Conservation (phyloP, 2,797 vertebrate genomes). For the Gouania willdenowi region DNA sequence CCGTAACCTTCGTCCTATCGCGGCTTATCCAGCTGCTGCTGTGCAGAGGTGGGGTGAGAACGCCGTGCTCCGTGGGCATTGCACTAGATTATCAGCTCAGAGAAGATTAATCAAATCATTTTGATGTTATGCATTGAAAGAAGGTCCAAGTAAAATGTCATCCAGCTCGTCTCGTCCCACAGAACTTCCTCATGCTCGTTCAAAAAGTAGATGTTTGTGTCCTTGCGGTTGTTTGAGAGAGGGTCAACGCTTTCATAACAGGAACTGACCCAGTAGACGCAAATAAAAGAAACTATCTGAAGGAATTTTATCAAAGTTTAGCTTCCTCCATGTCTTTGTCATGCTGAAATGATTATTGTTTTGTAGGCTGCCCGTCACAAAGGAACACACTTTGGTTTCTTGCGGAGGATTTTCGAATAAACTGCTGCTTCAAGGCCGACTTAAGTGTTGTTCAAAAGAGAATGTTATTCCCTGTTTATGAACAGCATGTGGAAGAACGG, state of each 20-base stretch:
- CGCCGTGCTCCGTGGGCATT: conserved; percentile 26
- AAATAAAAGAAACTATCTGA: too few species aligned
- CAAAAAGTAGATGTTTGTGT: conserved; percentile 12
- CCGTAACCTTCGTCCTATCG: conserved; percentile 32
- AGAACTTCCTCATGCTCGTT: conserved; percentile 9
- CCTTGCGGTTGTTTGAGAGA: conserved; percentile 21
- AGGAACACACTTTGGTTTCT: too few species aligned
- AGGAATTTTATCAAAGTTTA: too few species aligned
- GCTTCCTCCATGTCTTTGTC: too few species aligned
- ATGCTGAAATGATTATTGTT: too few species aligned
- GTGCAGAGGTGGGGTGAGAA: conserved; percentile 37
- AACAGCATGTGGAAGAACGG: conserved; percentile 17
- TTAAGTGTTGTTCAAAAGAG: conserved; percentile 2
- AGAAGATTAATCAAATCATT: conserved; percentile 63
- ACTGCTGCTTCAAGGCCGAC: too few species aligned
- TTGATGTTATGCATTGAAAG: conserved; percentile 26
- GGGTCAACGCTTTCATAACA: too few species aligned
- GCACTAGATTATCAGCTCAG: conserved; percentile 45
- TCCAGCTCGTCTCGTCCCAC: conserved; percentile 2
- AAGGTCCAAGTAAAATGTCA: conserved; percentile 32
- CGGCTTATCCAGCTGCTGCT: conserved; percentile 51
- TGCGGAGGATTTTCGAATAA: too few species aligned
- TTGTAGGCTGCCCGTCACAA: too few species aligned
- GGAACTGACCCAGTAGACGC: conserved; percentile 6
- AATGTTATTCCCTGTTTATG: conserved; percentile 21